Conservation (phyloP, 2,888 invertebrate species). For the Crossocerus cetratus region DNA sequence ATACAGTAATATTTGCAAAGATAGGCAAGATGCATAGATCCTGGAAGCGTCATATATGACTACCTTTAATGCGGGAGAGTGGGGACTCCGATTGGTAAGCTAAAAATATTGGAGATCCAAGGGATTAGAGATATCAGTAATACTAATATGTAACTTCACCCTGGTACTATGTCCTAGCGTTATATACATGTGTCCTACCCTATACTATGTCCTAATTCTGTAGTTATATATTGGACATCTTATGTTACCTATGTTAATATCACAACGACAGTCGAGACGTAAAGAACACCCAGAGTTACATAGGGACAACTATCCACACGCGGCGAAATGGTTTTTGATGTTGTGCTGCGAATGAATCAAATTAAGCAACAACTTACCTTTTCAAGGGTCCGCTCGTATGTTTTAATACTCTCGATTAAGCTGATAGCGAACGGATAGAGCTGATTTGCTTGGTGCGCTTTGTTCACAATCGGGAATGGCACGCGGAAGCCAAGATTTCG, state of each 20-base stretch:
- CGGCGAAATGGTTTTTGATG: not conserved
- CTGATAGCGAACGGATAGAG: slow-evolving; percentile 99
- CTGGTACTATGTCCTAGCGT: slow-evolving; percentile 57
- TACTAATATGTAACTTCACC: slow-evolving; percentile 48
- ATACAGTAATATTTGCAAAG: slow-evolving; percentile 74
- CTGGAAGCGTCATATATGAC: slow-evolving; percentile 65
- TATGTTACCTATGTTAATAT: slow-evolving; percentile 25
- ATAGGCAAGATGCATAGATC: slow-evolving; percentile 66
- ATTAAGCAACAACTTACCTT: slow-evolving; percentile 83
- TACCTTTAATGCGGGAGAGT: slow-evolving; percentile 74
- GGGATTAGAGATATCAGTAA: slow-evolving; percentile 67
- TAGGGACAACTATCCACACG: too few relatives aligned
- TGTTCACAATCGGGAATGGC: slow-evolving; percentile 98
- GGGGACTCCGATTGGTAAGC: slow-evolving; percentile 76
- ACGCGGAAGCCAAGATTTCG: slow-evolving; percentile 97
- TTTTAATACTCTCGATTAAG: slow-evolving; percentile 96
- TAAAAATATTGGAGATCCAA: slow-evolving; percentile 72
- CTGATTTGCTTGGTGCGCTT: slow-evolving; percentile 99
- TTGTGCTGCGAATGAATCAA: too few relatives aligned
- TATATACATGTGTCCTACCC: too few relatives aligned
- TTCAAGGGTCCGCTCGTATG: slow-evolving; percentile 97
- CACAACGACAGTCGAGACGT: slow-evolving; percentile 27
- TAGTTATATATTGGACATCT: slow-evolving; percentile 27
- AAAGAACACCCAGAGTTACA: slow-evolving; percentile 27
- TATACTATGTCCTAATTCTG: too few relatives aligned